phyloP scores from a whole-genome alignment of 2,888 invertebrate species.

The Synanthedon myopaeformis region DNA sequence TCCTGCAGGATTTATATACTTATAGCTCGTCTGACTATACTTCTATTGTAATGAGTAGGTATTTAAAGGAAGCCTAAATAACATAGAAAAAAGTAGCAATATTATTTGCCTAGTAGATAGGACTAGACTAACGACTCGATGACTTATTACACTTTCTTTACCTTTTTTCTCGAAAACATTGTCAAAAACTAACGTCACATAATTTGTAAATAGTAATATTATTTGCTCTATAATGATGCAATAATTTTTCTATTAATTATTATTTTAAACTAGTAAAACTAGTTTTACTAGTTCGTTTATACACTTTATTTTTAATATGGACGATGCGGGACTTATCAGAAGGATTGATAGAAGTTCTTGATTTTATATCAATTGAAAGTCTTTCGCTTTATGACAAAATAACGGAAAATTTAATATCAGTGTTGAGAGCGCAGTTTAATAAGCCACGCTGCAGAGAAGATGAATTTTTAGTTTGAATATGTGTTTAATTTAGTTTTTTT shows the following conservation, averaged over 20 bases:
- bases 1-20: too few relatives aligned
- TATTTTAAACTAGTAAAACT: neutral
- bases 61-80: too few relatives aligned
- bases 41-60: too few relatives aligned
- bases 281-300: neutral
- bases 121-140: too few relatives aligned
- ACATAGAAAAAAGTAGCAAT: too few relatives aligned
- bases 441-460: slow-evolving; percentile 36
- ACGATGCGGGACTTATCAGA: slow-evolving; percentile 22
- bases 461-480: slow-evolving; percentile 39
- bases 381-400: slow-evolving; percentile 44
- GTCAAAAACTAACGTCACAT: neutral
- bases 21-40: too few relatives aligned
- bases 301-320: slow-evolving; percentile 11
- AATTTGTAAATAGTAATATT: neutral
- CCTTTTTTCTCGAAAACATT: neutral
- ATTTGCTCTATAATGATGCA: neutral
- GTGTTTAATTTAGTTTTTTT: neutral
- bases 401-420: slow-evolving; percentile 40
- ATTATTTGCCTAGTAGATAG: too few relatives aligned
- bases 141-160: too few relatives aligned
- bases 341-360: slow-evolving; percentile 40
- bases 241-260: neutral
- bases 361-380: slow-evolving; percentile 36
- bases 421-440: slow-evolving; percentile 33